A percentile compares a stretch with the other conserved stretches of the same genome.
These are phyloP conservation scores for Clunio marinus DNA, from an alignment of 2,888 invertebrate genomes.

Conservation along the genomic window DNA sequence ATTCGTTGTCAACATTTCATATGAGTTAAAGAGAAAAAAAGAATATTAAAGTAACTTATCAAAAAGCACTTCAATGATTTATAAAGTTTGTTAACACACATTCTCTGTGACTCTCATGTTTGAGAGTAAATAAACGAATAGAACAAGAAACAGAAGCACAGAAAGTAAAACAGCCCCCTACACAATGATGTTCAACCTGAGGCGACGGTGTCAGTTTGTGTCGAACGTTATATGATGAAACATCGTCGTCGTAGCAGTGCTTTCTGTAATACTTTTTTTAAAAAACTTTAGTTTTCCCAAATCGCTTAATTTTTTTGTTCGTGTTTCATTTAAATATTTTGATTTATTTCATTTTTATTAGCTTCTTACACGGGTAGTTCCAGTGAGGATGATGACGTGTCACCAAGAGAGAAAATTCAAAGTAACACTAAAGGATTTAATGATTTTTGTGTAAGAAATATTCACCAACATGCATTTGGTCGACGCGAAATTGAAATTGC, in stretches of 20 bases:
- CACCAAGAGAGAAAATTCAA: constrained; percentile 89
- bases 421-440: constrained; percentile 77
- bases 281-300: too few species aligned
- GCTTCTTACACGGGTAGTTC: constrained; percentile 71
- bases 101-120: not conserved
- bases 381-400: constrained; percentile 89
- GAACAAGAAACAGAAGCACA: not conserved
- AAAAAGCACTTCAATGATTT: not conserved
- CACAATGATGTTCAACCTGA: constrained; percentile 16
- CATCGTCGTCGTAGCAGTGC: constrained; percentile 36
- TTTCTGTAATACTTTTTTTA: constrained; percentile 1
- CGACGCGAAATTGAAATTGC: constrained; percentile 96
- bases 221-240: constrained; percentile 27
- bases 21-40: too few species aligned
- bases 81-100: constrained; percentile 8
- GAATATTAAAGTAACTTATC: not conserved
- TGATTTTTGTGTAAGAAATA: constrained; percentile 92
- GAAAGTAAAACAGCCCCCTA: not conserved
- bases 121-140: not conserved
- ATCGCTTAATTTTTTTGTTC: not conserved
- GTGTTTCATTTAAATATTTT: too few species aligned
- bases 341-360: constrained; percentile 13
- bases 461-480: constrained; percentile 90
- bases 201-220: not conserved
- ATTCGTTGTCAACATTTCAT: constrained; percentile 4